Evolutionary conservation across 2,797 vertebrate species (phyloP).

Genomic region (Diceros bicornis): DNA sequence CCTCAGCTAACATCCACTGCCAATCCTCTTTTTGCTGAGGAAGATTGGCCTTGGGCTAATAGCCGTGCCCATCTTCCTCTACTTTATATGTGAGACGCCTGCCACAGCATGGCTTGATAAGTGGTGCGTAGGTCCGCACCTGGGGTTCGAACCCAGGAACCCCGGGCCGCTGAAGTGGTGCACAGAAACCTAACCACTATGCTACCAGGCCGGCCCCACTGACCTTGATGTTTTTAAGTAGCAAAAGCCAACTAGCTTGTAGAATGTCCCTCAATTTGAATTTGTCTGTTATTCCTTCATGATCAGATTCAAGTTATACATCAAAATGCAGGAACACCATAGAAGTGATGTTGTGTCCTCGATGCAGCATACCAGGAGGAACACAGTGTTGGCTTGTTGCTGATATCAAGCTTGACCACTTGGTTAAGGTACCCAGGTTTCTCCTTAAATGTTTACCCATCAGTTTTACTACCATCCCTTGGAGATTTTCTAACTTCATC

Average conservation of each 20-base stretch:
- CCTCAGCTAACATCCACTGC: too few species aligned
- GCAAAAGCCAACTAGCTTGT: neutral
- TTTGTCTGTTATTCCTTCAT: neutral
- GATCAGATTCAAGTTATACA: neutral
- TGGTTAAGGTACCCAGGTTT: neutral
- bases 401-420: neutral
- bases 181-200: too few species aligned
- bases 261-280: neutral
- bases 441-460: neutral
- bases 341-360: rapidly evolving
- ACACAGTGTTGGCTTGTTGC: rapidly evolving
- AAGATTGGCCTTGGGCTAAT: too few species aligned
- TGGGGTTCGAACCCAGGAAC: too few species aligned
- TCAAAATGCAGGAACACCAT: rapidly evolving
- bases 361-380: rapidly evolving
- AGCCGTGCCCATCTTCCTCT: too few species aligned
- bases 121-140: too few species aligned
- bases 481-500: neutral
- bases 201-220: too few species aligned
- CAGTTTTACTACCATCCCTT: neutral
- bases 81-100: too few species aligned
- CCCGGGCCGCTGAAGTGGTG: too few species aligned
- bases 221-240: neutral
- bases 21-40: too few species aligned
- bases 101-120: too few species aligned